Conservation (phyloP, 2,113 vertebrate genomes). For the Nerophis ophidion region DNA sequence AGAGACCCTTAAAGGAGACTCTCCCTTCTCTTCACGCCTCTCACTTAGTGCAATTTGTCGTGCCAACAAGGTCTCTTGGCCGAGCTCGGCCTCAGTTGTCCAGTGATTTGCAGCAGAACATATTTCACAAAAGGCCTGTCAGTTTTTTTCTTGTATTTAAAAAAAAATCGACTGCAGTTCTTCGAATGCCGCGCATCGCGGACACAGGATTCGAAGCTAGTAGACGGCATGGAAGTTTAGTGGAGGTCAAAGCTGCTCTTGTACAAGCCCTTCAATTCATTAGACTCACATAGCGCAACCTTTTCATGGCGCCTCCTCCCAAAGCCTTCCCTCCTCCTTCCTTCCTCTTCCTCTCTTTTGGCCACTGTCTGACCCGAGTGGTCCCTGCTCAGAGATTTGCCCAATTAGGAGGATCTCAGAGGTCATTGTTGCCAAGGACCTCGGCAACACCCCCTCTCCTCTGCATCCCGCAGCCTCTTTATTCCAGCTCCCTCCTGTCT, state of each 20-base stretch:
- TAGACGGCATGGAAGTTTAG: constrained; percentile 21
- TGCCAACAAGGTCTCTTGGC: constrained; percentile 14
- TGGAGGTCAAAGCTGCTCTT: constrained; percentile 39
- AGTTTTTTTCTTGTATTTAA: constrained; percentile 9
- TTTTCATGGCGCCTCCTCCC: constrained; percentile 41
- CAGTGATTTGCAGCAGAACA: constrained; percentile 13
- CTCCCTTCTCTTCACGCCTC: constrained; percentile 8
- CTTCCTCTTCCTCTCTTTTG: constrained; percentile 12
- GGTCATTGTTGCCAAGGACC: constrained; percentile 40
- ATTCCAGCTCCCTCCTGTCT: constrained; percentile 14
- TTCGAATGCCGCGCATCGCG: constrained; percentile 1
- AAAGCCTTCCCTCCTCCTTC: constrained; percentile 30
- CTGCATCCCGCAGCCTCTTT: constrained; percentile 14
- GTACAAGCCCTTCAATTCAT: constrained; percentile 57
- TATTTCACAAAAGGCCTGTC: constrained; percentile 24
- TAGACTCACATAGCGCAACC: constrained; percentile 52
- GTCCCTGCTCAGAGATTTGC: constrained; percentile 42
- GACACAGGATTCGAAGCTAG: constrained; percentile 27
- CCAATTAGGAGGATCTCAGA: constrained; percentile 60
- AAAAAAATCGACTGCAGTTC: background rate
- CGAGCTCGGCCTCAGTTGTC: background rate
- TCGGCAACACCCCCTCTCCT: constrained; percentile 1
- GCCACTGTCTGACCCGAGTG: constrained; percentile 37
- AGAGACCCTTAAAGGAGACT: constrained; percentile 45
- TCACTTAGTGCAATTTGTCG: constrained; percentile 10